Evolutionary conservation across 2,888 invertebrate genomes (phyloP), one percentile per base, ranked within the genome.

Genomic region (Lymantria monacha): DNA sequence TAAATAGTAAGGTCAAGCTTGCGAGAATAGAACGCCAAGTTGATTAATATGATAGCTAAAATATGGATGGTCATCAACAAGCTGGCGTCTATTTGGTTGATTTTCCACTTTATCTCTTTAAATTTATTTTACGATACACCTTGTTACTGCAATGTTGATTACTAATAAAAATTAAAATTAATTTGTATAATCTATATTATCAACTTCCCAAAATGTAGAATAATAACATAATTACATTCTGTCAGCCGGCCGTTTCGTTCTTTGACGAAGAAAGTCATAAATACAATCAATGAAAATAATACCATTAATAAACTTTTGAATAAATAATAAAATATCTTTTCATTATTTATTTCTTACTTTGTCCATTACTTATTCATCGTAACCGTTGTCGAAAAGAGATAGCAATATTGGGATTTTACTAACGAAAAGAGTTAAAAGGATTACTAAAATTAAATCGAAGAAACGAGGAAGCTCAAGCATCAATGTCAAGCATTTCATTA

Each of bases 191-290:
- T 70, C 71, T 72, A 64, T 70, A 76, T 77, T 76, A 76, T 52
- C 66, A 57, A 51, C 44, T 56, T 48, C 46, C 42, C 13, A 54
- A 78, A 69, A 75, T 76, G 74, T 75, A 22, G 22, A 22, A 22
- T 22, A 22, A 22, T 5, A 22, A 22, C 2, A 72, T 75, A 73
- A 80, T 80, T 73, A 80, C 72, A 73, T 70, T 72, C 62, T 66
- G 59, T 65, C 58, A 51, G 49, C 53, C 52, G 54, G 55, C 58
- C 61, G 66, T 68, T 69, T 61, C 66, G 69, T 63, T 62, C 67
- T 70, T 77, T 71, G 60, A 53, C 57, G 69, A 64, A 61, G 68
- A 72, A 73, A 54, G 46, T 57, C 46, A 51, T 49, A 49, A 53
- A 46, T 38, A 37, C 66, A 69, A 70, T 76, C 76, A 72, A 73